phyloP scores from a whole-genome alignment of 1,140 invertebrate genomes.

The Trialeurodes vaporariorum region DNA sequence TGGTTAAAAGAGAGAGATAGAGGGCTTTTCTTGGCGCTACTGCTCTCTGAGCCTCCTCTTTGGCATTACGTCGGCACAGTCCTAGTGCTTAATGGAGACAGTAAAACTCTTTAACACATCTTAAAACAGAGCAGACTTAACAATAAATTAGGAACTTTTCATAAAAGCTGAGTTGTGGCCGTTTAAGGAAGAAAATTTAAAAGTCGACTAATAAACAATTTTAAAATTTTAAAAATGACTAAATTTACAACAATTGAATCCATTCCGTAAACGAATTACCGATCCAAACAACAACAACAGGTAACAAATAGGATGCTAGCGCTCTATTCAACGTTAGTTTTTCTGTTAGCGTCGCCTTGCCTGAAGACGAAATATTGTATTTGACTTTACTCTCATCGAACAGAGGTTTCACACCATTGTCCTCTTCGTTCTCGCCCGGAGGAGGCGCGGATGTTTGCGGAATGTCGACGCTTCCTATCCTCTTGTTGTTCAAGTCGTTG shows the following conservation, averaged over 20 bases:
- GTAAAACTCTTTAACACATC: too few species aligned
- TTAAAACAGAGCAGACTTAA: not conserved
- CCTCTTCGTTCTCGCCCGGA: slow-evolving; percentile 28
- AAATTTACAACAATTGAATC: slow-evolving; percentile 17
- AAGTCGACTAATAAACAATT: not conserved
- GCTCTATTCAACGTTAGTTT: slow-evolving; percentile 48
- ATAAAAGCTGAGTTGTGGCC: not conserved
- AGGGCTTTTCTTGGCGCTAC: too few species aligned
- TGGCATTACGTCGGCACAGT: too few species aligned
- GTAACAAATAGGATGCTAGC: slow-evolving; percentile 58
- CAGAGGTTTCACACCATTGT: slow-evolving; percentile 20
- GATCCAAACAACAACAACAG: slow-evolving; percentile 71
- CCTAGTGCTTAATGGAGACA: too few species aligned
- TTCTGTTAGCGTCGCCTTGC: not conserved
- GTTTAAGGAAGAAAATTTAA: not conserved
- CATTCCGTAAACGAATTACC: slow-evolving; percentile 64
- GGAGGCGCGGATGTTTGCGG: slow-evolving; percentile 30
- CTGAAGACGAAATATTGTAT: slow-evolving; percentile 4
- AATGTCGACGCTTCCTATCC: slow-evolving; percentile 14
- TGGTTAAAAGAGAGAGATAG: too few species aligned
- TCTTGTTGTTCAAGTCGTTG: not conserved
- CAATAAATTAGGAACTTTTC: slow-evolving; percentile 1
- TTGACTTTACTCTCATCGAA: slow-evolving; percentile 9
- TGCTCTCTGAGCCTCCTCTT: too few species aligned
- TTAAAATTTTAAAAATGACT: not conserved